Base-by-base conservation (phyloP, 2,113 vertebrate species). In the Zingel zingel region DNA sequence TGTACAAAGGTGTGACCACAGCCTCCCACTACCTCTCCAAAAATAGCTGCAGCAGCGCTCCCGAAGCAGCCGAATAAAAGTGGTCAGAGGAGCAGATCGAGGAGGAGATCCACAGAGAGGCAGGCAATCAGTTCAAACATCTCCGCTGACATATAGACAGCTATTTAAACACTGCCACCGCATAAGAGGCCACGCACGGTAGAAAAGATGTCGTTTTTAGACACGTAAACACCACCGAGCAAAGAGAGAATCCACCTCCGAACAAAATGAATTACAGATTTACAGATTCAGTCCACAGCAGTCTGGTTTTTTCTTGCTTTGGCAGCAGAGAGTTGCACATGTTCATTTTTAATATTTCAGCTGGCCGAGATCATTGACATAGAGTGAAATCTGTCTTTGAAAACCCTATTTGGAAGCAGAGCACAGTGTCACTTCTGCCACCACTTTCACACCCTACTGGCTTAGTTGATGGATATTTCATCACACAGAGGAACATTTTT, bases 1-100 rank as follows among this genome's bases (percentile, higher is more conserved):
- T 77, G 85, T 89, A 73, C 85, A 91, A 92, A 93, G 94, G 93
- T 94, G 93, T 90, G 93, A 94, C 89, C 93, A 82, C 91, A 88
- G 84, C 91, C 92, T 93, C 93, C 94, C 89, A 94, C 94, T 64
- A 82, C 73, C 70, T 66, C 74, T 87, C 90, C 90, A 88, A 89
- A 94, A 95, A 95, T 95, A 95, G 91, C 91, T 64, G 66, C 79
- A 79, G 81, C 77, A 85, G 85, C 58, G 63, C 72, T 85, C 86
- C 83, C 72, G 53, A 79, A 88, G 83, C 87, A 84, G 82, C 84
- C n/a, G 86, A 85, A 80, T 62, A 84, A 82, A 90, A 69, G 85
- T 92, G 90, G 93, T 80, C 92, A 93, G 86, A 88, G 87, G 79
- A 87, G 84, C 84, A 81, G 80, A 78, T 88, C 75, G 66, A 81